Percentiles rank a stretch among this genome's conserved stretches.
Conservation (phyloP, 1,140 invertebrate genomes). For the Heliconius congener region DNA sequence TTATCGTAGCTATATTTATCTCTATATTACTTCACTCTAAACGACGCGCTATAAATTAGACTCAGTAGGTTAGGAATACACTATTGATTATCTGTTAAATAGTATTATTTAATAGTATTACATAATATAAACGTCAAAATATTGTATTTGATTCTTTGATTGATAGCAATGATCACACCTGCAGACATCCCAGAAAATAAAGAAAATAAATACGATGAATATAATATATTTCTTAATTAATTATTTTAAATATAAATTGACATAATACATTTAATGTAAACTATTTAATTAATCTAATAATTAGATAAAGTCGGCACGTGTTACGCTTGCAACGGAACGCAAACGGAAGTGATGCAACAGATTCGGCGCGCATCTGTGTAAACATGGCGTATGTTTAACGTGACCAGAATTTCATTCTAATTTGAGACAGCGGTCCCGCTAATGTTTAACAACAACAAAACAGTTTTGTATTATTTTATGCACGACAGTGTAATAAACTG, state of each 20-base stretch:
- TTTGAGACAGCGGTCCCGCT: constrained; percentile 5
- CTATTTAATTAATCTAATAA: constrained; percentile 25
- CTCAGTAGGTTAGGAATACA: constrained; percentile 38
- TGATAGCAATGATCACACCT: background rate
- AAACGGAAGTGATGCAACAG: constrained; percentile 78
- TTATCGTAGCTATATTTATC: constrained; percentile 48
- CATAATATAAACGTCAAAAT: constrained; percentile 1
- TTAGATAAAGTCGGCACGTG: constrained; percentile 56
- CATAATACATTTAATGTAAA: background rate
- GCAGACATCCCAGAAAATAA: background rate
- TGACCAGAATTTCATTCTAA: constrained; percentile 14
- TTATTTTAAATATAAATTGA: background rate
- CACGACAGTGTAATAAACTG: background rate
- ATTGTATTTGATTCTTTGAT: background rate
- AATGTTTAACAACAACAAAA: constrained; percentile 1
- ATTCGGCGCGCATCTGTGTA: constrained; percentile 80
- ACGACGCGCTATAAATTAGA: constrained; percentile 26
- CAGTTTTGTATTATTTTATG: constrained; percentile 9
- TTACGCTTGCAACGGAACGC: constrained; percentile 65
- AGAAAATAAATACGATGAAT: background rate
- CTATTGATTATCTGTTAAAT: constrained; percentile 16
- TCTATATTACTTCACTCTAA: constrained; percentile 43
- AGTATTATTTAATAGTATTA: background rate
- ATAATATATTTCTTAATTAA: background rate
- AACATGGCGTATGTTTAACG: constrained; percentile 60